These are phyloP conservation scores for Sylvicola cinctus DNA, from an alignment of 2,888 invertebrate genomes.

Conservation along the genomic window DNA sequence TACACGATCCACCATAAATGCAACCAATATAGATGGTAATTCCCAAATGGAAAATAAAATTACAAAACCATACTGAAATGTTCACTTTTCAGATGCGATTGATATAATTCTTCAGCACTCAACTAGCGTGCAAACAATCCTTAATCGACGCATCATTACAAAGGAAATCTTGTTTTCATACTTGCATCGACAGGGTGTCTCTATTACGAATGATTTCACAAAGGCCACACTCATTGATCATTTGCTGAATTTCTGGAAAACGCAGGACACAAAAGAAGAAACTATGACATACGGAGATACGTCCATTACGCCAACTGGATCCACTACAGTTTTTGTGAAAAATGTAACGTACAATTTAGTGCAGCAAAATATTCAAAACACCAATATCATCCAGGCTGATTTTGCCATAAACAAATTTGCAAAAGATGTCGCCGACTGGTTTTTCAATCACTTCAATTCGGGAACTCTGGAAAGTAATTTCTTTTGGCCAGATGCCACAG, in stretches of 20 bases:
- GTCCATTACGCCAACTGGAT: not conserved
- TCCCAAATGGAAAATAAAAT: not conserved
- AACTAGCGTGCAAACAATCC: conserved; percentile 24
- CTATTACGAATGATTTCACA: conserved; percentile 26
- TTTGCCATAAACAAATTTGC: conserved; percentile 27
- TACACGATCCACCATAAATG: conserved; percentile 5
- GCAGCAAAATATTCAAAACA: not conserved
- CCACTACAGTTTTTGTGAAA: not conserved
- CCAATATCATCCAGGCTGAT: conserved; percentile 6
- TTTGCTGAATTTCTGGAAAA: conserved; percentile 26
- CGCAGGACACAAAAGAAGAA: conserved; percentile 1
- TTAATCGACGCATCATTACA: conserved; percentile 30
- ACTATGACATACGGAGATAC: not conserved
- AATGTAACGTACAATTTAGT: not conserved
- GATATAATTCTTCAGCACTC: conserved; percentile 29
- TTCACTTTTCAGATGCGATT: conserved; percentile 28
- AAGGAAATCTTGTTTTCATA: conserved; percentile 33
- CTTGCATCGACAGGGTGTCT: conserved; percentile 26
- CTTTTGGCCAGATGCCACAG: conserved; percentile 31
- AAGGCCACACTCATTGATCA: conserved; percentile 28
- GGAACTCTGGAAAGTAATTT: conserved; percentile 27
- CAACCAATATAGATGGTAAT: conserved; percentile 6
- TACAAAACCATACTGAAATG: not conserved
- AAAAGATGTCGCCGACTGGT: conserved; percentile 35
- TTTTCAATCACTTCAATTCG: conserved; percentile 26